phyloP scores from a whole-genome alignment of 2,113 vertebrate genomes.

The Phaethon lepturus region DNA sequence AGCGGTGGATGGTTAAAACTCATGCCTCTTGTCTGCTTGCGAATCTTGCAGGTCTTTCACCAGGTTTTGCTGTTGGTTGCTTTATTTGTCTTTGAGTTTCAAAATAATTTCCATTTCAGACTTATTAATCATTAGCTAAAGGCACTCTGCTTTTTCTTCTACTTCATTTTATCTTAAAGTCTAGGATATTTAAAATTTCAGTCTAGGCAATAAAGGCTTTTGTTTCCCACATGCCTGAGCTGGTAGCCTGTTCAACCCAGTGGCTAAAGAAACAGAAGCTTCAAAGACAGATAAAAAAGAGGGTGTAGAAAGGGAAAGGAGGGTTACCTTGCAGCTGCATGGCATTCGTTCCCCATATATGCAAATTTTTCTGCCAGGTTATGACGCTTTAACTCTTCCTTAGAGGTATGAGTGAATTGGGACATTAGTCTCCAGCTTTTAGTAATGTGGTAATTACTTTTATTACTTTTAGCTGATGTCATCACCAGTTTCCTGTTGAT shows the following conservation, averaged over 20 bases:
- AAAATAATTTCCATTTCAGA: not conserved
- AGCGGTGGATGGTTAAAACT: not conserved
- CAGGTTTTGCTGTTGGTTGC: not conserved
- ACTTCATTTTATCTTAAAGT: not conserved
- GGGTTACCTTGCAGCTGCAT: not conserved
- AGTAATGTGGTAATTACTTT: not conserved
- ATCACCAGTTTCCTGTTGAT: slow-evolving; percentile 79
- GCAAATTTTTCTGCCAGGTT: not conserved
- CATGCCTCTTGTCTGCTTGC: not conserved
- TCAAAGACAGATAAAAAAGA: not conserved
- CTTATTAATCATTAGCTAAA: not conserved
- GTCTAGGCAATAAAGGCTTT: not conserved
- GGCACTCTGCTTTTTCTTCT: not conserved
- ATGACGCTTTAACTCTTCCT: not conserved
- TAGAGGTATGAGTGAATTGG: not conserved
- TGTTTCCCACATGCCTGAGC: not conserved
- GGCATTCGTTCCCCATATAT: too few relatives aligned
- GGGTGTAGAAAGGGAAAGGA: not conserved
- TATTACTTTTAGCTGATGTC: slow-evolving; percentile 67
- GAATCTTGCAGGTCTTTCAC: not conserved
- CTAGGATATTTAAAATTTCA: not conserved
- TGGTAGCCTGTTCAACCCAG: not conserved
- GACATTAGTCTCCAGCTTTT: not conserved
- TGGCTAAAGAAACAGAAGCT: not conserved
- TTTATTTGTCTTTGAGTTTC: not conserved